A percentile compares a stretch with the other conserved stretches of the same genome.
phyloP scores from a whole-genome alignment of 2,888 invertebrate genomes.

The Odontocerum albicorne region DNA sequence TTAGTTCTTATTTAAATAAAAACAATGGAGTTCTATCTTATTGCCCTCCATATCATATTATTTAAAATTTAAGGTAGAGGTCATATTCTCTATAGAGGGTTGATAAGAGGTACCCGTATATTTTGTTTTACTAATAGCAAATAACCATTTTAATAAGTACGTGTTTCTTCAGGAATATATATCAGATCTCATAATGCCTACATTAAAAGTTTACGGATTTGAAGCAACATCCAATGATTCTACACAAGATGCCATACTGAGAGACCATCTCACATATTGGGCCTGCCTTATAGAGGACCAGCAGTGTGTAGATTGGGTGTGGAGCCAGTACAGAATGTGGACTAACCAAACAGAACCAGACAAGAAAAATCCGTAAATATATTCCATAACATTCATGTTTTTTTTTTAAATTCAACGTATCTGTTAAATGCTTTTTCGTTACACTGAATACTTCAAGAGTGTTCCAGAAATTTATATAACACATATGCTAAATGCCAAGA shows the following conservation, averaged over 20 bases:
- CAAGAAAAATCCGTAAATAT: slow-evolving; percentile 42
- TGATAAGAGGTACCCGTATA: no score
- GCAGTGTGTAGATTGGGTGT: slow-evolving; percentile 59
- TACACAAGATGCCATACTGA: slow-evolving; percentile 58
- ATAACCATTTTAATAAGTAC: not conserved
- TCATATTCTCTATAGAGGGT: no score
- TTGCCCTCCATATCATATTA: no score
- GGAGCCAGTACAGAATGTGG: slow-evolving; percentile 42
- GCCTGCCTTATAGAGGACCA: slow-evolving; percentile 60
- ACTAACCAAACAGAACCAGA: slow-evolving; percentile 42
- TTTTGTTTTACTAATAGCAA: no score
- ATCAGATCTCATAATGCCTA: slow-evolving; percentile 29
- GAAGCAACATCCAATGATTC: slow-evolving; percentile 18
- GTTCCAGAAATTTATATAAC: no score
- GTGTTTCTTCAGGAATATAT: slow-evolving; percentile 39
- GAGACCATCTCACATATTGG: slow-evolving; percentile 58
- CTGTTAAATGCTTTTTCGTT: no score
- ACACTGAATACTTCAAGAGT: no score
- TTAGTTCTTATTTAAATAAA: no score
- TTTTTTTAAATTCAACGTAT: not conserved
- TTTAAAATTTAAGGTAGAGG: no score
- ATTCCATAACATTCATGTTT: not conserved
- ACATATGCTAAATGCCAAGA: no score
- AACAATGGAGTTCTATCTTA: no score
- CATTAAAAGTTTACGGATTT: slow-evolving; percentile 38